Evolutionary conservation across 1,140 invertebrate genomes (phyloP), one percentile per base, ranked within the genome.

Genomic region (Camponotus floridanus): DNA sequence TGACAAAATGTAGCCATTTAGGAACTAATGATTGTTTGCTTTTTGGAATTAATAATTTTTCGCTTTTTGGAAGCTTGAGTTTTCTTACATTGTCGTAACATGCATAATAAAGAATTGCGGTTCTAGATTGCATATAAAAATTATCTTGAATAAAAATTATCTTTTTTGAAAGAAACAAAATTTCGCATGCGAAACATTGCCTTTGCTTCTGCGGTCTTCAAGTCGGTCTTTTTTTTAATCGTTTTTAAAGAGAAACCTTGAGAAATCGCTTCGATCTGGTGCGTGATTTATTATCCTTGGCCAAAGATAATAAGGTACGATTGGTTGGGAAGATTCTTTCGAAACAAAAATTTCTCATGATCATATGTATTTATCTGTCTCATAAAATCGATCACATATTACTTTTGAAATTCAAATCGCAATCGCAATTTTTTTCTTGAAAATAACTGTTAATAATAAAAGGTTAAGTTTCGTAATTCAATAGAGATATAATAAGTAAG

Each of bases 221-320:
- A 85, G 74, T 90, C 79, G 65, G 70, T 79, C 67, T 80, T 61
- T 80, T 80, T 86, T 48, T 86, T 88, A 65, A 89, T 90, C 86
- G 87, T 67, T 74, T 55, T 59, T 81, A 87, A 73, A 88, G 83
- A 86, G 71, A 64, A 90, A 90, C 81, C 88, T 88, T 90, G 86
- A 86, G 86, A 62, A 81, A 64, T 71, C 61, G 88, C 80, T 51
- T 65, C 76, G 71, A 78, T 86, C 84, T 74, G 76, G 55, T 70
- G 85, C 90, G 85, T 89, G 90, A 91, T 91, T 87, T 90, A 90
- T 87, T 90, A 88, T 87, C 89, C 89, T 90, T 90, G 89, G 76
- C 76, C 57, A 86, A 73, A 90, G 81, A 86, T 90, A 90, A 90
- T 90, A 87, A 90, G 86, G 81, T 79, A 90, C 81, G 89, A 90